Base-by-base conservation (phyloP, 2,888 invertebrate genomes). In the Drosophila neutralis region DNA sequence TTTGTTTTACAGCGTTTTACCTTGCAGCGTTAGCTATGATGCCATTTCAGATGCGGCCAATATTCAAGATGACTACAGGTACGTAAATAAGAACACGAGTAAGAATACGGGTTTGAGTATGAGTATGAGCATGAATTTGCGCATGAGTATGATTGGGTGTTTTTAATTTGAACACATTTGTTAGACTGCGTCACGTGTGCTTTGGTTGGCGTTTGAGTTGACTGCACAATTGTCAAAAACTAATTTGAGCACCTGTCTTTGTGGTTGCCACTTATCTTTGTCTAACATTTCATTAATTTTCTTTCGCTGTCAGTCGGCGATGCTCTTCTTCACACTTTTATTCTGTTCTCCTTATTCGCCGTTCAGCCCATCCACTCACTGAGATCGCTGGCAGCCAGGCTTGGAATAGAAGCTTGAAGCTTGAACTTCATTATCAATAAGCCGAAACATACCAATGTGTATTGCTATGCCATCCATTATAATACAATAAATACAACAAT, bases 11-110 rank as follows among this genome's bases (percentile, higher is more conserved):
- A 95, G 95, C 82, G 95, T 95, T 2, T 90, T 95, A 35, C 95
- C 95, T 4, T 95, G 95, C 90, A 95, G 94, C 80, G 95, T 95
- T 45, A 92, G 92, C 76, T 93, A 93, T 68, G 93, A 93, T 90
- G 93, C 93, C 73, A 88, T 93, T 70, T 90, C 90, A 49, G 90
- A 87, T 73, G 75, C 88, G 38, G 81, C 87, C 73, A 81, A 84
- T 73, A 80, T 78, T 73, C 91, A 85, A 72, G 91, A 92, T 69
- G 92, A 92, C 66, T 90, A 83, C 88, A 91, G 92, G 93, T 93
- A 82, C 87, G 91, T 72, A 24, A 13, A 27, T 48, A 6, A 53
- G 18, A 13, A n/a, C 68, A 36, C n/a, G 45, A 49, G 29, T 61
- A 52, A 64, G 24, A 38, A 29, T 27, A n/a, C 7, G 36, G 31